Evolutionary conservation across 1,140 invertebrate genomes (phyloP), one percentile per base, ranked within the genome.

Genomic region (Drosophila bipectinata): DNA sequence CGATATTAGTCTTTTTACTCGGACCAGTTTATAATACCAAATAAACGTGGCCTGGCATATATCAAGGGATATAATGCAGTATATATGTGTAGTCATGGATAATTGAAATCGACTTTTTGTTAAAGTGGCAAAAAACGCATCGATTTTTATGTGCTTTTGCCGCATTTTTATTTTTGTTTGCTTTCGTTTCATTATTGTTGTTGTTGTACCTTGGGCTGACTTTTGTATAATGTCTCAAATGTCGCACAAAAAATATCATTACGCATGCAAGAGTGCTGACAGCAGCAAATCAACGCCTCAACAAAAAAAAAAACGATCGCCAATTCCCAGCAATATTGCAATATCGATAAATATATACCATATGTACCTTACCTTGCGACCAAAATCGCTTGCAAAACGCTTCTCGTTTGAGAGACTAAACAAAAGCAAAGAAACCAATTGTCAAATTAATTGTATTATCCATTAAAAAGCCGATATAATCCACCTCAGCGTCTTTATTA

Each of bases 201-300:
- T 39, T 47, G 21, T 45, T 45, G 24, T n/a, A 30, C 21, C 21
- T 34, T 15, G 21, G 15, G n/a, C 12, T 26, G 10, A 64, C 5
- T 58, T 37, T 24, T 9, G 26, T 39, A 21, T 55, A 49, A 24
- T 37, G 32, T 47, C 15, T 49, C n/a, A 45, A 62, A 75, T 78
- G 63, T 83, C 63, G 45, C 62, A 41, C 5, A 28, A 66, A 74
- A 62, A 78, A 61, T 69, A 30, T 57, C 57, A 78, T 78, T 82
- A 78, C 69, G 79, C 79, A 83, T 78, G 48, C 74, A 62, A 48
- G 30, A 77, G 58, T 72, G 79, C 49, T 79, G 79, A 83, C 79
- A 74, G 52, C 49, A 30, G 59, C 69, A 61, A 74, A 78, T 78
- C 57, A 72, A 54, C 55, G 58, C 66, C 39, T 72, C 15, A 12